phyloP scores from a whole-genome alignment of 2,888 invertebrate genomes.

The Argynnis bischoffii region DNA sequence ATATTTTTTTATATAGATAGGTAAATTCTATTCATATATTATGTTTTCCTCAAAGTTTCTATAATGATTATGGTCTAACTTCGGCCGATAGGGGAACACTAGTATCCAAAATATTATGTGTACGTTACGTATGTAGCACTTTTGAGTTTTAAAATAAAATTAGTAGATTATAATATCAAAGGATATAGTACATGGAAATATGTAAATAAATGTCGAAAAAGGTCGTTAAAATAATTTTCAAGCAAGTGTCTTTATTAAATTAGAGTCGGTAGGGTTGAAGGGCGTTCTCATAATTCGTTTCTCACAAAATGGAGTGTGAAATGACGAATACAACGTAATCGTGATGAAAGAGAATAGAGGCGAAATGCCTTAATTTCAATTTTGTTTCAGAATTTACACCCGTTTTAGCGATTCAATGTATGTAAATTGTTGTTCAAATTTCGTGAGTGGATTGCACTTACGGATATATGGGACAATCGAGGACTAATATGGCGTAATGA shows the following conservation, averaged over 20 bases:
- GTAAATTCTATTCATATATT: no score
- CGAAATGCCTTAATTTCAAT: constrained; percentile 46
- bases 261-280: constrained; percentile 14
- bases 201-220: neutral
- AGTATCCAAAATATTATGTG: no score
- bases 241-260: constrained; percentile 18
- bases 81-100: no score
- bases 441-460: constrained; percentile 13
- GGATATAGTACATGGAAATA: neutral
- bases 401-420: constrained; percentile 27
- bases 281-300: constrained; percentile 42
- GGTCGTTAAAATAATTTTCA: constrained; percentile 12
- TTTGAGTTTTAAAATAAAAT: no score
- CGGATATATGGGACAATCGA: constrained; percentile 12
- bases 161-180: neutral
- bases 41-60: no score
- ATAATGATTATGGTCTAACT: no score
- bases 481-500: constrained; percentile 3
- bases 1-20: no score
- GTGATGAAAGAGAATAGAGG: constrained; percentile 45
- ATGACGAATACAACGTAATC: constrained; percentile 41
- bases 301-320: constrained; percentile 43
- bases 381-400: constrained; percentile 28
- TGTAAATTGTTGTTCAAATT: constrained; percentile 32
- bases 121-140: no score